Evolutionary conservation across 1,140 invertebrate species (phyloP), one percentile per base, ranked within the genome.

Genomic region (Brachionus koreanus): DNA sequence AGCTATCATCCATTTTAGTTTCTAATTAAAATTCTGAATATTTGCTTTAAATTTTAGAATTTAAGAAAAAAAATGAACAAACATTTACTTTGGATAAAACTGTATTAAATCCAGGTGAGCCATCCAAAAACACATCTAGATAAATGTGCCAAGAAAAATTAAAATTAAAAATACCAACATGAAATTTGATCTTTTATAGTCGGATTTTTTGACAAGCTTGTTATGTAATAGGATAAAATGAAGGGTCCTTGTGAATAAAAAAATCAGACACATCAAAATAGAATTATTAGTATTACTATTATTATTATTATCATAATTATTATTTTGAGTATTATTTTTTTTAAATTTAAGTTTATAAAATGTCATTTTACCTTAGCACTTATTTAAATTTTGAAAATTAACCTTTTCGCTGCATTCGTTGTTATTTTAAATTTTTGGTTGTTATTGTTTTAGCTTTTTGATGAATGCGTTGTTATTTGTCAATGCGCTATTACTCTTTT

Each of bases 211-310:
- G 49, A 57, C 49, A 57, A 57, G 49, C 19, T 5, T 16, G 13
- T 57, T 57, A 57, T 9, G 19, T 57, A 57, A 57, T 57, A 57
- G 49, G 49, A 57, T 5, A 57, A 57, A 57, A 57, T 6, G 49
- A 57, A 19, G 19, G 19, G 49, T 19, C 49, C 19, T 57, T 19
- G 1, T 7, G 1, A 13, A 42, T 10, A 10, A 42, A 57, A 57
- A 57, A 57, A 57, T 57, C 49, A 57, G 49, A 57, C 49, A 57
- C 49, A 57, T 57, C 49, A 57, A 57, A 57, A 57, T 57, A 16
- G 12, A 42, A 42, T 10, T 42, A 42, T 10, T 10, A n/a, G n/a
- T n/a, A n/a, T n/a, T n/a, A n/a, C n/a, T n/a, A n/a, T n/a, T n/a
- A n/a, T n/a, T n/a, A n/a, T n/a, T n/a, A n/a, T n/a, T n/a, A n/a